A percentile compares a stretch with the other conserved stretches of the same genome.
phyloP scores from a whole-genome alignment of 2,888 invertebrate species.

The Megamerina dolium region DNA sequence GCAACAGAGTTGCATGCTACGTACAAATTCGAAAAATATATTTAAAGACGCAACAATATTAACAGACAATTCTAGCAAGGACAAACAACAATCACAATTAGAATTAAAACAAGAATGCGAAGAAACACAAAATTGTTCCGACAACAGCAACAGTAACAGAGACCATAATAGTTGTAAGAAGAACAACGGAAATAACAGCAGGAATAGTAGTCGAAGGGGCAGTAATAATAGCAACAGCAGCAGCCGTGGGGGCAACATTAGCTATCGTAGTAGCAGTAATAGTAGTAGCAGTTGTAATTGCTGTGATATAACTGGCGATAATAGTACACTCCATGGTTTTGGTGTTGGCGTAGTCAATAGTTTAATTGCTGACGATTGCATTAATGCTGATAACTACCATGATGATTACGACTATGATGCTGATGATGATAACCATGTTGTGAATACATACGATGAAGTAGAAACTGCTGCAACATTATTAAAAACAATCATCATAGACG shows the following conservation, averaged over 20 bases:
- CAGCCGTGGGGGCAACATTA: slow-evolving; percentile 29
- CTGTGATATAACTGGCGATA: slow-evolving; percentile 44
- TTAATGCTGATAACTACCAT: too few relatives aligned
- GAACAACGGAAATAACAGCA: too few relatives aligned
- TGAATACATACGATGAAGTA: neutral
- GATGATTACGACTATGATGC: neutral
- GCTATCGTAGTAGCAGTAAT: slow-evolving; percentile 25
- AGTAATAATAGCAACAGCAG: slow-evolving; percentile 29
- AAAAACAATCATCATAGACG: too few relatives aligned
- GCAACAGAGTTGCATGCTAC: too few relatives aligned
- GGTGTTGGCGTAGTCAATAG: slow-evolving; percentile 39
- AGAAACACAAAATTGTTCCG: too few relatives aligned
- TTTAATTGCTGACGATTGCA: slow-evolving; percentile 37
- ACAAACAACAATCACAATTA: neutral
- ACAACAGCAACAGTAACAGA: too few relatives aligned
- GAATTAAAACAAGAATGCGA: neutral
- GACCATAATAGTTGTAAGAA: neutral
- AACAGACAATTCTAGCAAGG: too few relatives aligned
- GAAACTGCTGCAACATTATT: too few relatives aligned
- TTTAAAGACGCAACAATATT: too few relatives aligned
- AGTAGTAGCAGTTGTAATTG: slow-evolving; percentile 44
- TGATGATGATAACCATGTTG: slow-evolving; percentile 25
- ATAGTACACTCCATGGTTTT: slow-evolving; percentile 41
- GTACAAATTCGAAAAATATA: too few relatives aligned
- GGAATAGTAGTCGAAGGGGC: too few relatives aligned